A percentile compares a stretch with the other conserved stretches of the same genome.
Conservation (phyloP, 1,140 invertebrate genomes). For the Tribolium castaneum region DNA sequence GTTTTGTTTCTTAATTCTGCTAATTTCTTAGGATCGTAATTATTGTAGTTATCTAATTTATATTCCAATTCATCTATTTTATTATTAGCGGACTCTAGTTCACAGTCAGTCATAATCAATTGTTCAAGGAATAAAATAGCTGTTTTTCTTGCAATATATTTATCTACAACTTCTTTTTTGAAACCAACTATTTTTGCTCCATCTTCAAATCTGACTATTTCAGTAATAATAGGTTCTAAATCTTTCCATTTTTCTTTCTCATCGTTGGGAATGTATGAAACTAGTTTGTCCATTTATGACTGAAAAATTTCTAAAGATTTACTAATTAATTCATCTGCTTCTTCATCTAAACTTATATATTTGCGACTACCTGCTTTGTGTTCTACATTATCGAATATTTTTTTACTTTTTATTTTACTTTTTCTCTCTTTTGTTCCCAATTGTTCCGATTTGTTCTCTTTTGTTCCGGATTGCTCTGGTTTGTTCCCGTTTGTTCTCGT, state of each 20-base stretch:
- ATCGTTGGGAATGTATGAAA: slow-evolving; percentile 41
- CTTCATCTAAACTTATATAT: slow-evolving; percentile 47
- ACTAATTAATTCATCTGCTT: slow-evolving; percentile 37
- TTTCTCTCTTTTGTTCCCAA: slow-evolving; percentile 42
- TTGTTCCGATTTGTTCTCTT: slow-evolving; percentile 44
- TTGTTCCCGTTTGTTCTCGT: slow-evolving; percentile 15
- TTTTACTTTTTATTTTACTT: slow-evolving; percentile 34
- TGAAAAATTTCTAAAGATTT: slow-evolving; percentile 44
- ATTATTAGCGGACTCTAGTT: slow-evolving; percentile 37
- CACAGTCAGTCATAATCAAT: slow-evolving; percentile 40
- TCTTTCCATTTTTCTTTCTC: slow-evolving; percentile 43
- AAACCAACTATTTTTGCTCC: slow-evolving; percentile 42
- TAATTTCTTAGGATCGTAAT: too few relatives aligned
- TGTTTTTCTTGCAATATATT: slow-evolving; percentile 41
- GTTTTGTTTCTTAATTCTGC: too few relatives aligned
- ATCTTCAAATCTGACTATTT: slow-evolving; percentile 41
- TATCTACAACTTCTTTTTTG: slow-evolving; percentile 41
- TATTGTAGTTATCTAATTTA: neutral
- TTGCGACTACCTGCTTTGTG: slow-evolving; percentile 22
- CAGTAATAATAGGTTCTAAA: slow-evolving; percentile 43
- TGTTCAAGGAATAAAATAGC: slow-evolving; percentile 43
- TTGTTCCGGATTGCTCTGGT: slow-evolving; percentile 38
- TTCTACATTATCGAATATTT: slow-evolving; percentile 38
- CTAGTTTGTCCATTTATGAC: slow-evolving; percentile 40
- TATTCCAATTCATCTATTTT: slow-evolving; percentile 37